phyloP scores from a whole-genome alignment of 2,888 invertebrate species.

The Graphium colonna region DNA sequence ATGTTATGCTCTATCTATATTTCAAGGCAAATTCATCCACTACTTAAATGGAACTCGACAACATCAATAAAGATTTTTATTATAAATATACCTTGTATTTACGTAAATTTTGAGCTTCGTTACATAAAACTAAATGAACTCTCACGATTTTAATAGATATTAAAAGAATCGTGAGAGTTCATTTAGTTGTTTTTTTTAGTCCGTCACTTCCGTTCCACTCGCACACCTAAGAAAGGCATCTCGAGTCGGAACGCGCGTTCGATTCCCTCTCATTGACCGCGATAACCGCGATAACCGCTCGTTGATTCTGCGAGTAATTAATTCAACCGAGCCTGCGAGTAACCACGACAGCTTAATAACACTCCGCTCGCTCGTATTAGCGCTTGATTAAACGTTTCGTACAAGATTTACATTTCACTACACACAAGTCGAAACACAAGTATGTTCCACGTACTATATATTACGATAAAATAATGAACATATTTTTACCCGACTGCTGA shows the following conservation, averaged over 20 bases:
- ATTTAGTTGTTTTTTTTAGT: too few relatives aligned
- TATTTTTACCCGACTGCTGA: too few relatives aligned
- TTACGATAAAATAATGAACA: too few relatives aligned
- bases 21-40: too few relatives aligned
- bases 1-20: too few relatives aligned
- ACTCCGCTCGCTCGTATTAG: constrained; percentile 21
- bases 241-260: constrained; percentile 47
- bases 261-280: constrained; percentile 62
- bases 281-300: constrained; percentile 51
- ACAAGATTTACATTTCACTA: background rate
- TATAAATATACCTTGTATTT: too few relatives aligned
- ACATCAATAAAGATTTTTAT: too few relatives aligned
- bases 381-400: constrained; percentile 8
- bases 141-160: background rate
- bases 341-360: constrained; percentile 32
- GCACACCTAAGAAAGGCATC: constrained; percentile 35
- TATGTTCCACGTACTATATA: too few relatives aligned
- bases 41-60: too few relatives aligned
- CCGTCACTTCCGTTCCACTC: background rate
- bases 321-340: constrained; percentile 55
- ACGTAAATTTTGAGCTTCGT: too few relatives aligned
- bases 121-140: background rate
- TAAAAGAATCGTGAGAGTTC: too few relatives aligned
- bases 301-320: constrained; percentile 66
- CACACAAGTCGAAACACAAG: too few relatives aligned